Evolutionary conservation across 2,113 vertebrate genomes (phyloP).

Genomic region (Eurypyga helias): DNA sequence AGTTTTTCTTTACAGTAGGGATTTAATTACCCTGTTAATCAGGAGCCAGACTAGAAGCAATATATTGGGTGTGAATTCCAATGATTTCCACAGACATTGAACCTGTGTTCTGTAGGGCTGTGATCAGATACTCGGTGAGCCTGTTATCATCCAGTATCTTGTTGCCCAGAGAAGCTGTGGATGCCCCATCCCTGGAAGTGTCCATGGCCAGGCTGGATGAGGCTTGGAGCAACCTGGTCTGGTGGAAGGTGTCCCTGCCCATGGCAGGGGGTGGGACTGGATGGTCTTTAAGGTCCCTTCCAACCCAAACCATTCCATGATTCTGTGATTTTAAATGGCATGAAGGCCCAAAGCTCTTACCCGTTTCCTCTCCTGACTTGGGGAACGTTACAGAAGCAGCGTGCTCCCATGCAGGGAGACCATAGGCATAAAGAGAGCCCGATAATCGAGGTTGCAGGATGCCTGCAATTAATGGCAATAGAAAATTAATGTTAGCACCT

Average conservation of each 20-base stretch:
- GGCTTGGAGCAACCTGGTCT: no score
- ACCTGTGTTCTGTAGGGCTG: neutral
- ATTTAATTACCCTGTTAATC: neutral
- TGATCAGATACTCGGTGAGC: neutral
- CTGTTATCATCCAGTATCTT: neutral
- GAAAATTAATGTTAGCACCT: conserved; percentile 57
- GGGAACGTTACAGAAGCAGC: neutral
- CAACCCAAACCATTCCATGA: no score
- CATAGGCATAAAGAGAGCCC: neutral
- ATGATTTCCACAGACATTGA: neutral
- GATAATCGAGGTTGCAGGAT: conserved; percentile 28
- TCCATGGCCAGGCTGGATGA: no score
- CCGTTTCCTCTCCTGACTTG: neutral
- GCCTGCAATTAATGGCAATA: conserved; percentile 36
- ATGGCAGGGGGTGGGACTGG: no score
- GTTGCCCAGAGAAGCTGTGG: no score
- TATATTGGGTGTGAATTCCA: neutral
- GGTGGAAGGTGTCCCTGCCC: no score
- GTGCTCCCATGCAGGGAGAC: neutral
- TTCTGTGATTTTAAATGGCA: neutral
- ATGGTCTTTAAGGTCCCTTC: no score
- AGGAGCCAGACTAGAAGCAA: neutral
- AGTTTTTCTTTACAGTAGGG: neutral
- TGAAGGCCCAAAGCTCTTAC: neutral
- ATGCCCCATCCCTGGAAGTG: no score